Percentiles rank a stretch among this genome's conserved stretches.
phyloP scores from a whole-genome alignment of 1,140 invertebrate species.

The Dufourea novaeangliae region DNA sequence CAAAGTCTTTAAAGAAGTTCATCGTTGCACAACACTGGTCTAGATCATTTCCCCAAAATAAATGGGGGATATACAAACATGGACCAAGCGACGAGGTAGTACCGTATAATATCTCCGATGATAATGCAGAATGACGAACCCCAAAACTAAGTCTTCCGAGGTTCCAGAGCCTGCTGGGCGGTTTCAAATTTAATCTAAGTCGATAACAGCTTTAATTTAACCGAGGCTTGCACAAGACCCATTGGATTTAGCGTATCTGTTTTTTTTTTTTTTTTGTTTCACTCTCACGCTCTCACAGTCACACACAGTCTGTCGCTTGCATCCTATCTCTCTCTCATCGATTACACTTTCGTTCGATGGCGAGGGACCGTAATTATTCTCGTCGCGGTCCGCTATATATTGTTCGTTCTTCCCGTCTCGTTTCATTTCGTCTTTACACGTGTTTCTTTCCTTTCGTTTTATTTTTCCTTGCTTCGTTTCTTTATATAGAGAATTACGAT shows the following conservation, averaged over 20 bases:
- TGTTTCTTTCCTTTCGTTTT: slow-evolving; percentile 13
- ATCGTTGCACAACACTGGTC: not conserved
- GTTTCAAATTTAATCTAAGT: slow-evolving; percentile 72
- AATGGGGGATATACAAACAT: no score
- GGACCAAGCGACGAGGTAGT: not conserved
- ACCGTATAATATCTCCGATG: slow-evolving; percentile 33
- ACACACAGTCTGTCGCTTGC: slow-evolving; percentile 24
- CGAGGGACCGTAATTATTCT: slow-evolving; percentile 18
- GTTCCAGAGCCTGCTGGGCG: not conserved
- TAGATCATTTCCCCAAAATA: not conserved
- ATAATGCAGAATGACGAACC: slow-evolving; percentile 47
- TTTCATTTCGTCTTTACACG: slow-evolving; percentile 10
- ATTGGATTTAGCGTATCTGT: slow-evolving; percentile 67
- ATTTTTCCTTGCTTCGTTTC: not conserved
- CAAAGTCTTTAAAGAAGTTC: not conserved
- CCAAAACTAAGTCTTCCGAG: not conserved
- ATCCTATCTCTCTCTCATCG: slow-evolving; percentile 22
- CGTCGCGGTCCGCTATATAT: slow-evolving; percentile 25
- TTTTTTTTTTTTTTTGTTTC: slow-evolving; percentile 8
- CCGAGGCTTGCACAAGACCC: slow-evolving; percentile 77
- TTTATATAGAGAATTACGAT: slow-evolving; percentile 61
- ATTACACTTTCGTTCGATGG: slow-evolving; percentile 37
- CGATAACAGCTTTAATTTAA: slow-evolving; percentile 74
- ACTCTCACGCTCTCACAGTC: slow-evolving; percentile 3
- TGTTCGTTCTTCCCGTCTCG: slow-evolving; percentile 52